Evolutionary conservation across 2,797 vertebrate species (phyloP).

Genomic region (Diplodus puntazzo): DNA sequence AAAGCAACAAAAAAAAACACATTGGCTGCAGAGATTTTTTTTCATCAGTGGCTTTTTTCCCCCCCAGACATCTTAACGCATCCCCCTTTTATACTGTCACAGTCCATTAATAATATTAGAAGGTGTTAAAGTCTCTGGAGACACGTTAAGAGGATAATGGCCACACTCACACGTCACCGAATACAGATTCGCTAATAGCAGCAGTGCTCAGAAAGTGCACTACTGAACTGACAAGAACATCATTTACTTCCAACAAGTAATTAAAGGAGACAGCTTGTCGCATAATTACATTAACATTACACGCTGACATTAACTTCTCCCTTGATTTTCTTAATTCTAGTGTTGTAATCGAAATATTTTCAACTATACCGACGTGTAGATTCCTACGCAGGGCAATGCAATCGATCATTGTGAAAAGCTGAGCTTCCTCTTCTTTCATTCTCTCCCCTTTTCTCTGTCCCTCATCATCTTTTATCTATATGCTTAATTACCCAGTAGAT

Average conservation of each 20-base stretch:
- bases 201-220: background rate
- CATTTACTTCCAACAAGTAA: background rate
- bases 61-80: background rate
- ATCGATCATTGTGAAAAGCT: slow-evolving; percentile 26
- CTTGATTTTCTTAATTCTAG: background rate
- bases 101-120: background rate
- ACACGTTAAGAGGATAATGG: slow-evolving; percentile 13
- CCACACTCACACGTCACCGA: background rate
- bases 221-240: background rate
- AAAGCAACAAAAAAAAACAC: background rate
- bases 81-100: background rate
- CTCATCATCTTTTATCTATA: slow-evolving; percentile 29
- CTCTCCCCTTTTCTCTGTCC: background rate
- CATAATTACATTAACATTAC: background rate
- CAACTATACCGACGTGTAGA: slow-evolving; percentile 7
- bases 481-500: slow-evolving; percentile 33
- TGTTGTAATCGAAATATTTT: background rate
- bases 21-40: background rate
- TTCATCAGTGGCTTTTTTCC: background rate
- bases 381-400: background rate
- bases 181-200: background rate
- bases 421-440: background rate
- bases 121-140: background rate
- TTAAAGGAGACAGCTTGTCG: background rate
- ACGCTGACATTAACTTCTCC: background rate